phyloP scores from a whole-genome alignment of 2,888 invertebrate species.

The Parthenolecanium corni region DNA sequence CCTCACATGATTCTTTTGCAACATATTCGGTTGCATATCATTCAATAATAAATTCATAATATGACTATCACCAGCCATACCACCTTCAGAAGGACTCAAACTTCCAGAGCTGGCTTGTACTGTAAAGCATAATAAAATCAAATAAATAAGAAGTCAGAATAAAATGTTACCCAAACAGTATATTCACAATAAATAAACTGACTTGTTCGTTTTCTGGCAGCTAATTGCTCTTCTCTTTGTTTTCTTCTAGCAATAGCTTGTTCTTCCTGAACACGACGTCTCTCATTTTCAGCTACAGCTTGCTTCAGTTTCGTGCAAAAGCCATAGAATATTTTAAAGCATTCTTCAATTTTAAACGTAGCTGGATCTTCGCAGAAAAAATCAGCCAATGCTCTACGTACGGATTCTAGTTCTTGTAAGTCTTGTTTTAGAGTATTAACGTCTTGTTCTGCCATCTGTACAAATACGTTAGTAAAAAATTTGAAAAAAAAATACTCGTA shows the following conservation, averaged over 20 bases:
- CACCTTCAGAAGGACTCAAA: slow-evolving; percentile 13
- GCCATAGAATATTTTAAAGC: slow-evolving; percentile 75
- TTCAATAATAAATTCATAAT: slow-evolving; percentile 55
- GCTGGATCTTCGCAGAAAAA: slow-evolving; percentile 90
- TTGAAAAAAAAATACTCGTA: too few species aligned
- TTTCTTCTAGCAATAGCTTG: slow-evolving; percentile 67
- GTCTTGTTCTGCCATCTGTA: slow-evolving; percentile 66
- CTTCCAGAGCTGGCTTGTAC: slow-evolving; percentile 24
- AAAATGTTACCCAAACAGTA: background rate
- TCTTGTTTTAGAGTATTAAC: slow-evolving; percentile 63
- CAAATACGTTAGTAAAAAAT: background rate
- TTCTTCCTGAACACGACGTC: slow-evolving; percentile 69
- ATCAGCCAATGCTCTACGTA: slow-evolving; percentile 68
- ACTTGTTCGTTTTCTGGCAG: slow-evolving; percentile 51
- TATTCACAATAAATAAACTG: too few species aligned
- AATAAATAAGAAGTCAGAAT: background rate
- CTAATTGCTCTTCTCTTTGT: slow-evolving; percentile 60
- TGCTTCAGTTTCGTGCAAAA: slow-evolving; percentile 80
- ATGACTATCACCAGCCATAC: slow-evolving; percentile 15
- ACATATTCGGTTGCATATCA: slow-evolving; percentile 44
- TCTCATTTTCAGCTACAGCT: slow-evolving; percentile 72
- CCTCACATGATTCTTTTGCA: too few species aligned
- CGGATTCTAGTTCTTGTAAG: slow-evolving; percentile 68
- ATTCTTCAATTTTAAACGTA: slow-evolving; percentile 86
- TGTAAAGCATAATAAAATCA: background rate